A percentile compares a stretch with the other conserved stretches of the same genome.
These are phyloP conservation scores for Chamaedrilus cognettii DNA, from an alignment of 2,888 invertebrate genomes.

Conservation along the genomic window DNA sequence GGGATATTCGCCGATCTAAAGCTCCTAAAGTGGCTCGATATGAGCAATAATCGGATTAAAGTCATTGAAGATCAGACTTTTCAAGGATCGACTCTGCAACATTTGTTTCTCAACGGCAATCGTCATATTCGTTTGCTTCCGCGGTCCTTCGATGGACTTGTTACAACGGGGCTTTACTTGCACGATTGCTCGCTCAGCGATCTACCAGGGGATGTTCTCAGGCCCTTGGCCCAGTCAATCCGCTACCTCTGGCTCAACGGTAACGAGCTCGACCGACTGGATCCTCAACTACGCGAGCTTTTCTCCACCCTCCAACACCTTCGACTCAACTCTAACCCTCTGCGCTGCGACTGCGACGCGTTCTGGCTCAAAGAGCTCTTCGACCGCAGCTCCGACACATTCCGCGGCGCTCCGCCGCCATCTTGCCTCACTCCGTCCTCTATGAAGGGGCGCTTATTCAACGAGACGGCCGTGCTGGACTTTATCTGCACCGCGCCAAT, in stretches of 20 bases:
- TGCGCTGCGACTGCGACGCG: conserved; percentile 57
- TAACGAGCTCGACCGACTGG: conserved; percentile 51
- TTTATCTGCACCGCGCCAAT: conserved; percentile 53
- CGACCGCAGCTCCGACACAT: conserved; percentile 38
- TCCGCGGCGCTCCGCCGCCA: conserved; percentile 44
- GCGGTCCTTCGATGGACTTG: conserved; percentile 51
- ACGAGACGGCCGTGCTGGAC: conserved; percentile 45
- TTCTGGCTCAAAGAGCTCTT: conserved; percentile 54
- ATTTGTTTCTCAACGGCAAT: conserved; percentile 57
- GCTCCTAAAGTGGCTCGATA: conserved; percentile 53
- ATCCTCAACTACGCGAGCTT: conserved; percentile 44
- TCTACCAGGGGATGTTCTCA: conserved; percentile 46
- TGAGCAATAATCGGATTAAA: conserved; percentile 54
- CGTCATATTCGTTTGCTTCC: conserved; percentile 46
- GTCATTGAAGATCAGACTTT: conserved; percentile 39
- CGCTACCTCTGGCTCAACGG: conserved; percentile 54
- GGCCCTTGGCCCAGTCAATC: conserved; percentile 53
- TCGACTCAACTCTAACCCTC: conserved; percentile 54
- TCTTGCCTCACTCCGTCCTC: conserved; percentile 48
- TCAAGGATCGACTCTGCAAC: conserved; percentile 50
- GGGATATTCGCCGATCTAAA: conserved; percentile 54
- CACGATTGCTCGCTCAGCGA: conserved; percentile 51
- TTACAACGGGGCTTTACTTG: conserved; percentile 54
- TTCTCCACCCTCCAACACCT: conserved; percentile 51
- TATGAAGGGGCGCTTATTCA: conserved; percentile 47